Evolutionary conservation across 1,140 invertebrate genomes (phyloP).

Genomic region (Diprion similis): DNA sequence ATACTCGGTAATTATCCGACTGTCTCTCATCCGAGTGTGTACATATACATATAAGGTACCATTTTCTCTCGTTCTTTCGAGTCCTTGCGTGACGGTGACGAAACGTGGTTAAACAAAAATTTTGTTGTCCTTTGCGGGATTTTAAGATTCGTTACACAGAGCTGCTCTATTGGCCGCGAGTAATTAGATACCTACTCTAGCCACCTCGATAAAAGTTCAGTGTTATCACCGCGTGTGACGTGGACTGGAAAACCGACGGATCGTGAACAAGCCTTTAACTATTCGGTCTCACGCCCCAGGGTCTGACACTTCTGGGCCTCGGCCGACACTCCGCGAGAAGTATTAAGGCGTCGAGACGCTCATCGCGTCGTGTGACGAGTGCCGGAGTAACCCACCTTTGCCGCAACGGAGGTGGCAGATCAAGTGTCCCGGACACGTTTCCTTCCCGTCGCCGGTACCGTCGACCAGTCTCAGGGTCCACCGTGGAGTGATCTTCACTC

Average conservation of each 20-base stretch:
- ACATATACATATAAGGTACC: not conserved
- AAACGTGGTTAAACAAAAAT: not conserved
- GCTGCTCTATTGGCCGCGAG: not conserved
- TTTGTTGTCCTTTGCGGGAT: not conserved
- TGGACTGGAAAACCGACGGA: not conserved
- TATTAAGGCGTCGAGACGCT: not conserved
- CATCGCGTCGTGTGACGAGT: constrained; percentile 3
- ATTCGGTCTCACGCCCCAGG: not conserved
- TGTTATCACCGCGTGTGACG: too few species aligned
- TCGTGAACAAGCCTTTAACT: not conserved
- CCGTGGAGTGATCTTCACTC: not conserved
- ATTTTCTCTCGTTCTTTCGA: not conserved
- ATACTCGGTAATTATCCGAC: not conserved
- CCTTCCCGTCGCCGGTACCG: not conserved
- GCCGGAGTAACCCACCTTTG: not conserved
- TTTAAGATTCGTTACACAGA: not conserved
- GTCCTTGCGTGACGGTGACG: not conserved
- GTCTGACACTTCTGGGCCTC: not conserved
- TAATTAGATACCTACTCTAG: too few species aligned
- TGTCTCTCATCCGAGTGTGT: not conserved
- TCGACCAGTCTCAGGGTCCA: not conserved
- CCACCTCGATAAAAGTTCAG: too few species aligned
- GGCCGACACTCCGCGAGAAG: not conserved
- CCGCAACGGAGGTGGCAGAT: constrained; percentile 1
- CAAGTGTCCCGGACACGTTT: constrained; percentile 4